Percentiles rank a stretch among this genome's conserved stretches.
phyloP scores from a whole-genome alignment of 2,888 invertebrate species.

The Odontothrips loti region DNA sequence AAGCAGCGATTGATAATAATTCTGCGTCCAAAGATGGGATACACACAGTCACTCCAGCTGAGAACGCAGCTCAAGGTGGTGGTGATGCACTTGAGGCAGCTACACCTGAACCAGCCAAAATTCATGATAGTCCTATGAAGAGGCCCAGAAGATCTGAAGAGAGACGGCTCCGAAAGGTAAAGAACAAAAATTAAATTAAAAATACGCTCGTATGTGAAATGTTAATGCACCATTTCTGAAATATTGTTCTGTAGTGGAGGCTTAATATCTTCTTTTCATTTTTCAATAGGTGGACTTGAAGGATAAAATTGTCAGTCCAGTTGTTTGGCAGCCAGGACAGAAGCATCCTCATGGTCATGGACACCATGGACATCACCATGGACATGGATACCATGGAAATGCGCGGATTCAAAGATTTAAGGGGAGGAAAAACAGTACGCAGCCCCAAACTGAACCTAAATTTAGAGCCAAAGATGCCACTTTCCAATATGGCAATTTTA shows the following conservation, averaged over 20 bases:
- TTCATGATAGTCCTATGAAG: not conserved
- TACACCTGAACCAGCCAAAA: not conserved
- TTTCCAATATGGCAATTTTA: constrained; percentile 95
- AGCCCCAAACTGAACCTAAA: constrained; percentile 52
- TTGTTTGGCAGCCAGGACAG: constrained; percentile 79
- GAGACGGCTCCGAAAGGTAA: not conserved
- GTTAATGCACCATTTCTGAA: not conserved
- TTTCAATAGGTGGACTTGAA: constrained; percentile 64
- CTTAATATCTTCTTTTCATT: not conserved
- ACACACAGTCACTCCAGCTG: not conserved
- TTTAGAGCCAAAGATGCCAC: constrained; percentile 72
- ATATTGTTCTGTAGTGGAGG: not conserved
- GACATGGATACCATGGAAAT: constrained; percentile 32
- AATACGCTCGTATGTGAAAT: no score
- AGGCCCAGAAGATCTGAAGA: constrained; percentile 4
- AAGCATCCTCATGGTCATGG: constrained; percentile 31
- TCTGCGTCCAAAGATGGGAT: not conserved
- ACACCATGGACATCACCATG: not conserved
- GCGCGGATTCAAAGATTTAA: constrained; percentile 27
- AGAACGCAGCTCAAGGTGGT: not conserved
- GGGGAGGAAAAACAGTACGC: constrained; percentile 33
- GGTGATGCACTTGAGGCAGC: constrained; percentile 1
- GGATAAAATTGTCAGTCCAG: constrained; percentile 89
- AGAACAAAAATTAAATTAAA: no score
- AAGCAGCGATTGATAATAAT: not conserved